Conservation (phyloP, 2,113 vertebrate species). For the Pseudopipra pipra region DNA sequence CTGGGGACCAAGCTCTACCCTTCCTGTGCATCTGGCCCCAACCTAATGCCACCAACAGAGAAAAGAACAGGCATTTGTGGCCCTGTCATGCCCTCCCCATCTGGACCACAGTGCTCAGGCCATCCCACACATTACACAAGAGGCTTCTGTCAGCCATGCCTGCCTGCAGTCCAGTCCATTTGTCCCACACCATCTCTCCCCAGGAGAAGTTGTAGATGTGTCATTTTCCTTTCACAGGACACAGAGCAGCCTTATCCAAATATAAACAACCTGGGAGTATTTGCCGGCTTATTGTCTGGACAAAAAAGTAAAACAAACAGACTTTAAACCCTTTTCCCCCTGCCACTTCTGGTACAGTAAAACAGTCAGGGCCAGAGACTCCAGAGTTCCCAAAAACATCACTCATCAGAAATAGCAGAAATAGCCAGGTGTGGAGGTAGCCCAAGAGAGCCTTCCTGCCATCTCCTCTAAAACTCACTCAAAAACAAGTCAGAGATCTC, state of each 20-base stretch:
- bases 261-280: slow-evolving; percentile 55
- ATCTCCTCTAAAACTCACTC: background rate
- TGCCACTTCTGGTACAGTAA: slow-evolving; percentile 6
- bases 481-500: background rate
- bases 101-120: background rate
- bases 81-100: background rate
- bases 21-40: background rate
- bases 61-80: accelerated
- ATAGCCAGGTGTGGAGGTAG: background rate
- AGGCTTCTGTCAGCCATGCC: background rate
- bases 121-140: background rate
- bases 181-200: background rate
- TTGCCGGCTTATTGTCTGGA: slow-evolving; percentile 49
- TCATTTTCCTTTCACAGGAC: slow-evolving; percentile 70
- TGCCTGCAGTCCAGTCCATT: background rate
- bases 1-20: background rate
- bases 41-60: background rate
- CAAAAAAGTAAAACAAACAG: slow-evolving; percentile 54
- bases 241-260: slow-evolving; percentile 29
- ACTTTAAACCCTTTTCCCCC: slow-evolving; percentile 23
- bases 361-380: background rate
- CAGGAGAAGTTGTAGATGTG: slow-evolving; percentile 25
- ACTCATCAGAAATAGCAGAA: background rate
- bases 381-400: background rate
- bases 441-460: accelerated